Percentiles rank a stretch among this genome's conserved stretches.
phyloP scores from a whole-genome alignment of 2,888 invertebrate genomes.

The Fabriciana adippe region DNA sequence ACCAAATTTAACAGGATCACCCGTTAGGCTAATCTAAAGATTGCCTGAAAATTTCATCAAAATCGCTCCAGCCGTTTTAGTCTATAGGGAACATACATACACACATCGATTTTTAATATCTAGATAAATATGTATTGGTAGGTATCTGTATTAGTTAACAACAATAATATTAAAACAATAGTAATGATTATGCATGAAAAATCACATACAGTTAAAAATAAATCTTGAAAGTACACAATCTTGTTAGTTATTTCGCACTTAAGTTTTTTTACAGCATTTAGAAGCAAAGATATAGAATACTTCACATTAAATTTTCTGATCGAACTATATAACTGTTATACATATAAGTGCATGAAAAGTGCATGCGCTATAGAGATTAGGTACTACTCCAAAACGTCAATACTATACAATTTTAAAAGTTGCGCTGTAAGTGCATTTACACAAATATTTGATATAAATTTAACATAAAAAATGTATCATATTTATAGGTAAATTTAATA shows the following conservation, averaged over 20 bases:
- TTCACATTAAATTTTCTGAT: constrained; percentile 2
- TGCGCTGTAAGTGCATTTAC: neutral
- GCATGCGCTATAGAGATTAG: constrained; percentile 17
- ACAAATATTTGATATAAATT: neutral
- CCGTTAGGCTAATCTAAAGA: too few species aligned
- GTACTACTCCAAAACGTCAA: constrained; percentile 19
- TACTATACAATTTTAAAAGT: constrained; percentile 12
- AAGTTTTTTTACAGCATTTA: constrained; percentile 9
- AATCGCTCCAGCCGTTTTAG: too few species aligned
- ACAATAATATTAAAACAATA: neutral
- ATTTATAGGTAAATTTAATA: too few species aligned
- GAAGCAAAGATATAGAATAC: constrained; percentile 1
- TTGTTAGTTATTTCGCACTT: neutral
- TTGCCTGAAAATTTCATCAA: too few species aligned
- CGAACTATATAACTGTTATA: constrained; percentile 11
- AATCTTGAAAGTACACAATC: constrained; percentile 4
- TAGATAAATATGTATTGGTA: neutral
- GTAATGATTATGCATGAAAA: neutral
- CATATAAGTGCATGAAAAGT: constrained; percentile 19
- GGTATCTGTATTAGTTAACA: constrained; percentile 6
- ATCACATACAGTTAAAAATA: neutral
- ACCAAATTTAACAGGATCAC: too few species aligned
- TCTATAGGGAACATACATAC: neutral
- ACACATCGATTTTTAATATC: constrained; percentile 11
- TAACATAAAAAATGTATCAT: neutral